phyloP scores from a whole-genome alignment of 2,888 invertebrate species.

The Cantharis nigra region DNA sequence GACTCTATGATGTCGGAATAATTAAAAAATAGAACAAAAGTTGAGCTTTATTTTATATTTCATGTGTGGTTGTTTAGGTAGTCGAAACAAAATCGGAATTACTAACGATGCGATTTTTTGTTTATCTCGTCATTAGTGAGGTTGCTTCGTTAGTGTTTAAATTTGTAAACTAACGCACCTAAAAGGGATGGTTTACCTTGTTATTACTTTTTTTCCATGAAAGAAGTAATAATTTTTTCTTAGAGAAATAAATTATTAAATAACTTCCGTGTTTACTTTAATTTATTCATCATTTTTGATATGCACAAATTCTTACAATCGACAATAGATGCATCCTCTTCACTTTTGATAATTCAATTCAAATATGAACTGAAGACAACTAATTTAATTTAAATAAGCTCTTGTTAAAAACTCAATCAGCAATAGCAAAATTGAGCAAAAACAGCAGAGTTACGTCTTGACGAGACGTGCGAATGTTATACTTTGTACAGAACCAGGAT shows the following conservation, averaged over 20 bases:
- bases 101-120: slow-evolving; percentile 12
- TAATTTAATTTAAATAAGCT: no score
- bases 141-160: slow-evolving; percentile 21
- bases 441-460: no score
- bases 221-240: background rate
- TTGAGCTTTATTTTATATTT: background rate
- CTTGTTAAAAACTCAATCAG: no score
- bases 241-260: background rate
- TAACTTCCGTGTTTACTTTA: background rate
- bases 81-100: background rate
- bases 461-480: no score
- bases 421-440: no score
- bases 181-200: background rate
- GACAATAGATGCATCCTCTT: no score
- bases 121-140: slow-evolving; percentile 13
- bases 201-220: background rate
- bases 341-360: background rate
- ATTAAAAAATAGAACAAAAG: background rate
- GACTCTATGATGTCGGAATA: background rate
- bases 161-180: slow-evolving; percentile 21
- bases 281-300: background rate
- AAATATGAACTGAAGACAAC: no score
- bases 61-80: background rate
- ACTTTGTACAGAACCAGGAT: no score
- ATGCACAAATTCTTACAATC: background rate